Percentiles rank a stretch among this genome's conserved stretches.
These are phyloP conservation scores for Trichonephila clavata DNA, from an alignment of 1,140 invertebrate species.

Conservation along the genomic window DNA sequence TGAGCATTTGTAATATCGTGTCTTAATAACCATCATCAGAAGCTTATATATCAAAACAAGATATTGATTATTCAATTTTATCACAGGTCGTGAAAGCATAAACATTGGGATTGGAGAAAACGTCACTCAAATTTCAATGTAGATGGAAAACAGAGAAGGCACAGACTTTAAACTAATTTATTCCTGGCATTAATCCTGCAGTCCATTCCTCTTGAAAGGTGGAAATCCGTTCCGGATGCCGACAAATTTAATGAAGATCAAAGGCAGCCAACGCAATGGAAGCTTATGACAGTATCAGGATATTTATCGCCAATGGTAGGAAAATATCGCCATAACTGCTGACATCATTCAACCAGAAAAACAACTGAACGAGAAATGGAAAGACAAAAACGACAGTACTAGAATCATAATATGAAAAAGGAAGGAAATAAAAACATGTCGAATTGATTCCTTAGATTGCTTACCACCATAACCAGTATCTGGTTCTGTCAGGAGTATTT, in stretches of 20 bases:
- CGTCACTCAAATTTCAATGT: not conserved
- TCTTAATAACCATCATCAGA: too few species aligned
- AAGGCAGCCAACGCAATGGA: not conserved
- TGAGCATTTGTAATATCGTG: too few species aligned
- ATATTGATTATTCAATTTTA: too few species aligned
- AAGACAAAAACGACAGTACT: constrained; percentile 1
- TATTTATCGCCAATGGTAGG: not conserved
- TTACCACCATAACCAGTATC: constrained; percentile 44
- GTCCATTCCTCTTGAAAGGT: not conserved
- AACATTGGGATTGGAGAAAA: not conserved
- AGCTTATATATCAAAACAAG: too few species aligned
- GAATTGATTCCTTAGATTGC: constrained; percentile 39
- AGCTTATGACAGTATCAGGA: not conserved
- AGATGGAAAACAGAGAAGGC: not conserved
- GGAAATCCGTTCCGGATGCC: not conserved
- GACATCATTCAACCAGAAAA: constrained; percentile 10
- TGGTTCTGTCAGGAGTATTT: not conserved
- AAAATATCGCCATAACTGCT: constrained; percentile 26
- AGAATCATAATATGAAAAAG: not conserved
- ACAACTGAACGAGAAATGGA: not conserved
- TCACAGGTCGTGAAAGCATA: too few species aligned
- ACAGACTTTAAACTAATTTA: too few species aligned
- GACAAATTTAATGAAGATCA: not conserved
- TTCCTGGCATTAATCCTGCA: not conserved
- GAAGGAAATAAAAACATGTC: not conserved